Evolutionary conservation across 2,797 vertebrate species (phyloP).

Genomic region (Peromyscus melanophrys): DNA sequence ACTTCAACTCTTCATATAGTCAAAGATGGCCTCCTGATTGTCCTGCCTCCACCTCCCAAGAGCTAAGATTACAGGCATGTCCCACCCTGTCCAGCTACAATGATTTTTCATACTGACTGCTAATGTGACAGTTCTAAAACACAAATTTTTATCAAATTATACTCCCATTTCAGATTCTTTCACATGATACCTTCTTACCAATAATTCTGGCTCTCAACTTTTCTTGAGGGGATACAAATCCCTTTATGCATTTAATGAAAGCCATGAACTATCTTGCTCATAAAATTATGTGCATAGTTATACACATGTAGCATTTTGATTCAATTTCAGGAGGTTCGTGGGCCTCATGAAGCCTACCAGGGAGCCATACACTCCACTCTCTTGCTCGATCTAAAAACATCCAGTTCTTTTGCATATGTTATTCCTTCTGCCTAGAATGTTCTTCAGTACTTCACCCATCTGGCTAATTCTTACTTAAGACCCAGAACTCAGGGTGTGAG

Average conservation of each 20-base stretch:
- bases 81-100: not conserved
- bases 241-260: slow-evolving; percentile 69
- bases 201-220: slow-evolving; percentile 45
- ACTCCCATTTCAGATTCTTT: slow-evolving; percentile 67
- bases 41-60: not conserved
- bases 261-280: slow-evolving; percentile 33
- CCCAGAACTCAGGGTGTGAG: slow-evolving; percentile 26
- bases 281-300: slow-evolving; percentile 37
- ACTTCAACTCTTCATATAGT: not conserved
- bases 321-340: slow-evolving; percentile 46
- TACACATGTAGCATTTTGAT: slow-evolving; percentile 44
- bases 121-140: slow-evolving; percentile 65
- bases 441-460: slow-evolving; percentile 63
- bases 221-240: not conserved
- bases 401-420: slow-evolving; percentile 57
- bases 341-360: slow-evolving; percentile 26
- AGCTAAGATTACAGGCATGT: not conserved
- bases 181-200: slow-evolving; percentile 55
- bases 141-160: slow-evolving; percentile 62
- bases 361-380: not conserved
- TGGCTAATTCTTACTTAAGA: slow-evolving; percentile 62
- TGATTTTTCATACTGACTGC: slow-evolving; percentile 52
- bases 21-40: not conserved
- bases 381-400: slow-evolving; percentile 59
- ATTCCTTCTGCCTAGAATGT: slow-evolving; percentile 63